Evolutionary conservation across 2,113 vertebrate genomes (phyloP), one percentile per base, ranked within the genome.

Genomic region (Corydoras maculifer): DNA sequence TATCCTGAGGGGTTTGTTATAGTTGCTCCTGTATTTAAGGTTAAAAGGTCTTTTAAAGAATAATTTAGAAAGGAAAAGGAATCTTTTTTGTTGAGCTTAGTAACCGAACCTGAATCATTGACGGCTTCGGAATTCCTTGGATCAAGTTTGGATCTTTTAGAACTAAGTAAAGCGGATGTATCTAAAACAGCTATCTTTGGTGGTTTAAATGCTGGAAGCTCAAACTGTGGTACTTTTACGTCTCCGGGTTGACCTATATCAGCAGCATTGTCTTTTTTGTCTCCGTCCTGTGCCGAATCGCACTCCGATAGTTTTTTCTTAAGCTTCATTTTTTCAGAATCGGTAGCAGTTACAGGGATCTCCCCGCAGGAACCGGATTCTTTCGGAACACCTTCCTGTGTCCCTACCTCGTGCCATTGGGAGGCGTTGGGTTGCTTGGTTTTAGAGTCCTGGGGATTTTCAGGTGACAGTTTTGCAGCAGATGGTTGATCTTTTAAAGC

Each of bases 291-390:
- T 13, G 54, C 58, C 68, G 60, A 69, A 8, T 81, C 11, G 54
- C 58, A 78, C 74, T 88, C 85, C 65, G 72, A 70, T 49, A 78
- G 80, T 25, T 75, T 82, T 58, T 61, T 78, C 74, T 83, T 75
- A 30, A 70, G 10, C 43, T 85, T 71, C 5, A 68, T 87, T 54
- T 86, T 89, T 75, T 87, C 84, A n/a, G 84, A 70, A 81, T 92
- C 87, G 35, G 79, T 71, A 31, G 71, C 82, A 65, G 69, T 65
- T 60, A 64, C 72, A 8, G 18, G 35, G 71, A 84, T 54, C 31
- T 69, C 65, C 32, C 62, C 30, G 66, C 68, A 32, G 15, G 68
- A 70, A 9, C 66, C 70, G 2, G 65, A 43, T 30, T 66, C 35
- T 66, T 32, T 54, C 2, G 18, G 5, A 49, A 51, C 54, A 69